These are phyloP conservation scores for Mormyrops attenuatus DNA, from an alignment of 2,797 vertebrate genomes.

Conservation along the genomic window DNA sequence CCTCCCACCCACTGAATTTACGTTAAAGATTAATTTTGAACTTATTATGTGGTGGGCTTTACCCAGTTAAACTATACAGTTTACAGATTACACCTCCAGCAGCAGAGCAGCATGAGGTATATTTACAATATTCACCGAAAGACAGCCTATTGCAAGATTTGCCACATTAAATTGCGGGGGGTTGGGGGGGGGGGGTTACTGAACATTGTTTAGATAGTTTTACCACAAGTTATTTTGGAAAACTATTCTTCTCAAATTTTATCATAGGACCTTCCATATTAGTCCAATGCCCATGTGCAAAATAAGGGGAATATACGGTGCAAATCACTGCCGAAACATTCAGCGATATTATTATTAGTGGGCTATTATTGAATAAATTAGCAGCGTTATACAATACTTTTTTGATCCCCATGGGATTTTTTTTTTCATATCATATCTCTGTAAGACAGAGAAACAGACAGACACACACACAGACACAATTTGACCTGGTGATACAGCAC, in stretches of 20 bases:
- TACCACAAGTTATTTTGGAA: neutral
- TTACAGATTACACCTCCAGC: neutral
- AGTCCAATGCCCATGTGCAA: neutral
- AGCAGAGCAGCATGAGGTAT: neutral
- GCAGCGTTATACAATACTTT: neutral
- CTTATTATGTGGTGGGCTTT: neutral
- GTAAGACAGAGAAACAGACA: too few species aligned
- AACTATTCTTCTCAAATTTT: neutral
- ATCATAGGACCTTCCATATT: neutral
- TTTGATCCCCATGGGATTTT: neutral
- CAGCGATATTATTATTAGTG: neutral
- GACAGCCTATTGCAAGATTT: neutral
- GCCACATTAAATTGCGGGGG: neutral
- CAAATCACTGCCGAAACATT: neutral
- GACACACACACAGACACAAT: too few species aligned
- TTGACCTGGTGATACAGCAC: too few species aligned
- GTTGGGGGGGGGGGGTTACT: neutral
- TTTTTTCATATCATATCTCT: too few species aligned
- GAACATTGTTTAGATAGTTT: neutral
- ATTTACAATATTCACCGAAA: neutral
- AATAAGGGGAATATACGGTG: neutral
- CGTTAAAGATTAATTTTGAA: neutral
- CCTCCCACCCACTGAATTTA: neutral
- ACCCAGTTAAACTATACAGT: neutral
- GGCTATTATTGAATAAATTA: neutral